These are phyloP conservation scores for Glaucopsyche alexis DNA, from an alignment of 2,888 invertebrate species.

Conservation along the genomic window DNA sequence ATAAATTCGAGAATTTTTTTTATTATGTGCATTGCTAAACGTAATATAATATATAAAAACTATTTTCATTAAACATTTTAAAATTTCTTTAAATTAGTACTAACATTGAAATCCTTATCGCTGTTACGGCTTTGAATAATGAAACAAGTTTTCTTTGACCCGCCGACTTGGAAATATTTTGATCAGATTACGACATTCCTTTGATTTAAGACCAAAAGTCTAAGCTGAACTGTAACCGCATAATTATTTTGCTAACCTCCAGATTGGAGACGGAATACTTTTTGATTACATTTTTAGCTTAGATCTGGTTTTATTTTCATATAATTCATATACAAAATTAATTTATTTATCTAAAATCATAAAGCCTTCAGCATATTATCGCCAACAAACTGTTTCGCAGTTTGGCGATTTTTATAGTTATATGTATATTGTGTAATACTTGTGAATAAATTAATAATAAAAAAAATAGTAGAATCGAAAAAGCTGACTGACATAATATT, in stretches of 20 bases:
- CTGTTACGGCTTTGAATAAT: slow-evolving; percentile 11
- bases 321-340: too few species aligned
- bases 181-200: slow-evolving; percentile 15
- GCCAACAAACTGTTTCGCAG: too few species aligned
- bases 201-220: slow-evolving; percentile 18
- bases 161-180: slow-evolving; percentile 20
- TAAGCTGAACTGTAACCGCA: neutral
- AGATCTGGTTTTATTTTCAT: too few species aligned
- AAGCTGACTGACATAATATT: neutral
- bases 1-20: too few species aligned
- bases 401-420: too few species aligned
- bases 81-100: neutral
- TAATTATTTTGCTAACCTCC: neutral
- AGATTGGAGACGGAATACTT: neutral
- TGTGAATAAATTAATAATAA: too few species aligned
- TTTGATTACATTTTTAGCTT: neutral
- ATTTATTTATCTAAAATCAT: neutral
- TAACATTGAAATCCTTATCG: neutral
- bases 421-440: too few species aligned
- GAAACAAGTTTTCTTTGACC: slow-evolving; percentile 24
- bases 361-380: neutral
- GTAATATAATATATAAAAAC: too few species aligned
- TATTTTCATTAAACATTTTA: neutral
- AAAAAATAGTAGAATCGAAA: too few species aligned
- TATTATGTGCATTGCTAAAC: too few species aligned